Evolutionary conservation across 2,113 vertebrate species (phyloP).

Genomic region (Tupaia tana): DNA sequence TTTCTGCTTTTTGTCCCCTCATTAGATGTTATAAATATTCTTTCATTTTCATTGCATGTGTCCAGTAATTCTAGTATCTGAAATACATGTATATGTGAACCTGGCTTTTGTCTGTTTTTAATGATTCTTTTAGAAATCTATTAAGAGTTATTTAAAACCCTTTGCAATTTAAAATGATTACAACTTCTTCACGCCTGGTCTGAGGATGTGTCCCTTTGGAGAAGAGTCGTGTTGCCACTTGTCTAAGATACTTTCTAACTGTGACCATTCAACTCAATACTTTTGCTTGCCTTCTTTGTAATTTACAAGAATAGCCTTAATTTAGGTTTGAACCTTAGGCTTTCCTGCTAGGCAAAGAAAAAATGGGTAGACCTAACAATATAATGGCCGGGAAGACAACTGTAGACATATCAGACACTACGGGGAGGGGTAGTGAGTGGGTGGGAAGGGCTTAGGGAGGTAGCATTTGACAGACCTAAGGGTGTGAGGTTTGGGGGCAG

Average conservation of each 20-base stretch:
- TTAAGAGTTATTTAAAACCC: not conserved
- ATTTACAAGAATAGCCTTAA: not conserved
- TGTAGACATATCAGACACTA: too few relatives aligned
- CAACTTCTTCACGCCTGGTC: not conserved
- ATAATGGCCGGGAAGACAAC: too few relatives aligned
- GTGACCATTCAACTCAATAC: not conserved
- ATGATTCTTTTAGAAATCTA: not conserved
- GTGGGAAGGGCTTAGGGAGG: too few relatives aligned
- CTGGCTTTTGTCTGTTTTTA: not conserved
- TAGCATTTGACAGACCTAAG: too few relatives aligned
- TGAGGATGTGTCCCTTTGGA: not conserved
- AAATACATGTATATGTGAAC: not conserved
- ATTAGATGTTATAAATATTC: not conserved
- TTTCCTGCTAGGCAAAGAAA: not conserved
- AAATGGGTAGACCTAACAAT: too few relatives aligned
- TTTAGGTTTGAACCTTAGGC: not conserved
- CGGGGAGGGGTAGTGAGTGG: too few relatives aligned
- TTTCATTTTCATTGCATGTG: not conserved
- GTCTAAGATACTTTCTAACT: not conserved
- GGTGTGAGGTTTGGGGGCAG: too few relatives aligned
- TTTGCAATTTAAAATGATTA: not conserved
- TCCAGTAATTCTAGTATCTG: not conserved
- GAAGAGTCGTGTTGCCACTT: not conserved
- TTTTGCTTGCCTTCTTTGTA: constrained; percentile 3
- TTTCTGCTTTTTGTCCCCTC: not conserved